Evolutionary conservation across 1,140 invertebrate species (phyloP), one percentile per base, ranked within the genome.

Genomic region (Calephelis nemesis): DNA sequence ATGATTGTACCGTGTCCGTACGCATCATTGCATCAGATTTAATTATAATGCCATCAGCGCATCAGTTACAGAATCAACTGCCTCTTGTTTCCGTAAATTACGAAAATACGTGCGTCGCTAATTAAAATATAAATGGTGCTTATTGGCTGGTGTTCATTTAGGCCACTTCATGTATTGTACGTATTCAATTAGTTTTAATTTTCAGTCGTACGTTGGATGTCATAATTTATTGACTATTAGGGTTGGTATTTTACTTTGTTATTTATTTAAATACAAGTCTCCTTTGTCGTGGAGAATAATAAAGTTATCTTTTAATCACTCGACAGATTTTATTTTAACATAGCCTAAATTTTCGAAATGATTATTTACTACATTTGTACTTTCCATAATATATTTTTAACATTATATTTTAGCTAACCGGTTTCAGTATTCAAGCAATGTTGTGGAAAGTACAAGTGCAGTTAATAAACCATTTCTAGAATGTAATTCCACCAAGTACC

Each of bases 1-100:
- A 70, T 62, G 68, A 72, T 69, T 72, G 71, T 63, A 45, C 48
- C 68, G 73, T 68, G 62, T 40, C 67, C 15, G 42, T 62, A 63
- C 49, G 73, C 70, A 67, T 70, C 73, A 74, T 72, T 69, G 70
- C 62, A 52, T 50, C 47, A 66, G 54, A 69, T 75, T 72, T 73
- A 68, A 76, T 76, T 74, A 76, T 74, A 71, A 71, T 70, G 63
- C 69, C 67, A 73, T 71, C 71, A 75, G 39, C 54, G 47, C 64
- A 40, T 65, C 60, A 64, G 63, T 65, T 63, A 60, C 67, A 69
- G 66, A 69, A 68, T 69, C 71, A 69, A 73, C 71, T 67, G 62
- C 52, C 62, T 47, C 47, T 62, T 63, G 65, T 76, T 67, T 60
- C 68, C 65, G 71, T 71, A 69, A 71, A 74, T 76, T 76, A 69